Evolutionary conservation across 2,113 vertebrate genomes (phyloP).

Genomic region (Hylia prasina): DNA sequence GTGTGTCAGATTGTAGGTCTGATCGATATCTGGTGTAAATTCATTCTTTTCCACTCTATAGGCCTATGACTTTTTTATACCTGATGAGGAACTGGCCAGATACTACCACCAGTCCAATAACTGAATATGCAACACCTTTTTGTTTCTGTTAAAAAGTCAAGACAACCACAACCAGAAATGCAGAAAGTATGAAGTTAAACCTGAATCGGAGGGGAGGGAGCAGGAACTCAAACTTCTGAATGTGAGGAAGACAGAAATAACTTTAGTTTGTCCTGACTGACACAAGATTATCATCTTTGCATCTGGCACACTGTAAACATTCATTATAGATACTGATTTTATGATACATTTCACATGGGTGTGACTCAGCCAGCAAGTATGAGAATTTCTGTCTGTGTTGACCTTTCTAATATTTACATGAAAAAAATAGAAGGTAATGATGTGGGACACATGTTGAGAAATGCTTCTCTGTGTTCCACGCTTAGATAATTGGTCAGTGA

Average conservation of each 20-base stretch:
- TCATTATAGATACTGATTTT: slow-evolving; percentile 21
- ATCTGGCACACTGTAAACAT: slow-evolving; percentile 16
- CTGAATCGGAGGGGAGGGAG: neutral
- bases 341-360: slow-evolving; percentile 4
- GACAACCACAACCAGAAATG: neutral
- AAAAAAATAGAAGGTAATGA: slow-evolving; percentile 4
- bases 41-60: neutral
- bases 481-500: neutral
- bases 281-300: slow-evolving; percentile 17
- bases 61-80: neutral
- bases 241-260: neutral
- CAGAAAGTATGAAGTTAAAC: slow-evolving; percentile 45
- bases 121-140: neutral
- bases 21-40: neutral
- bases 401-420: slow-evolving; percentile 33
- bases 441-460: slow-evolving; percentile 7
- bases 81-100: neutral
- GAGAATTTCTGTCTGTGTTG: slow-evolving; percentile 22
- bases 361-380: slow-evolving; percentile 17
- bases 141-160: neutral
- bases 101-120: neutral
- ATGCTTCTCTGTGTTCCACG: neutral
- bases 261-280: neutral
- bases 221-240: neutral
- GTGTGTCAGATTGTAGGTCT: neutral